Percentiles rank a stretch among this genome's conserved stretches.
Evolutionary conservation across 2,797 vertebrate species (phyloP).

Genomic region (Lepus oiostolus): DNA sequence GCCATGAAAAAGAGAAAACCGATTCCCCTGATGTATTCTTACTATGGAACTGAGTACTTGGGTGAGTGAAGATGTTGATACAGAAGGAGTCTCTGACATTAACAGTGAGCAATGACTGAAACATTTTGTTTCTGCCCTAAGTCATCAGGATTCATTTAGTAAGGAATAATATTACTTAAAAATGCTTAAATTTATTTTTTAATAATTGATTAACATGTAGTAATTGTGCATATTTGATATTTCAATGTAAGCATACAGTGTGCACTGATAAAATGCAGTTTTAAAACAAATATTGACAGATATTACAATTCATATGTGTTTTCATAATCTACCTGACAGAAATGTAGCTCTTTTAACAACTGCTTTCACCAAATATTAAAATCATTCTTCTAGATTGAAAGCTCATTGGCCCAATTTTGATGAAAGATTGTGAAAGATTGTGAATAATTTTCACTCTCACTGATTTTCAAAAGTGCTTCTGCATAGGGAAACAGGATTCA

Average conservation of each 20-base stretch:
- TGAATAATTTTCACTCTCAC: conserved; percentile 32
- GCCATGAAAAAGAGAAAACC: conserved; percentile 93
- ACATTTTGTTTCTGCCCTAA: neutral
- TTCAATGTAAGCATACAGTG: no score
- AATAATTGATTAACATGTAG: no score
- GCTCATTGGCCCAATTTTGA: conserved; percentile 12
- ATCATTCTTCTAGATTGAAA: neutral
- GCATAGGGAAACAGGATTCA: neutral
- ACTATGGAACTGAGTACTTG: conserved; percentile 95
- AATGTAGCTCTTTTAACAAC: conserved; percentile 56
- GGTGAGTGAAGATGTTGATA: conserved; percentile 88
- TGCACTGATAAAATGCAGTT: neutral
- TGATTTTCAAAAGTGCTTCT: conserved; percentile 17
- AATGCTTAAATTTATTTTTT: neutral
- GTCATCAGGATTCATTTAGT: conserved; percentile 25
- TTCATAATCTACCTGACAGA: conserved; percentile 24
- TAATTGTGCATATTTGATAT: no score
- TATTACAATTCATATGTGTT: conserved; percentile 48
- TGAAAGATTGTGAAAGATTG: conserved; percentile 28
- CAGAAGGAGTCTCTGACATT: neutral
- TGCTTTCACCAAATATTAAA: conserved; percentile 32
- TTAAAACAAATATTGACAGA: conserved; percentile 33
- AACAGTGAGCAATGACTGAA: neutral
- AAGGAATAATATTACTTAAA: conserved; percentile 18
- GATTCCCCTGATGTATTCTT: conserved; percentile 94